Base-by-base conservation (phyloP, 1,140 invertebrate genomes). In the Zaprionus capensis region DNA sequence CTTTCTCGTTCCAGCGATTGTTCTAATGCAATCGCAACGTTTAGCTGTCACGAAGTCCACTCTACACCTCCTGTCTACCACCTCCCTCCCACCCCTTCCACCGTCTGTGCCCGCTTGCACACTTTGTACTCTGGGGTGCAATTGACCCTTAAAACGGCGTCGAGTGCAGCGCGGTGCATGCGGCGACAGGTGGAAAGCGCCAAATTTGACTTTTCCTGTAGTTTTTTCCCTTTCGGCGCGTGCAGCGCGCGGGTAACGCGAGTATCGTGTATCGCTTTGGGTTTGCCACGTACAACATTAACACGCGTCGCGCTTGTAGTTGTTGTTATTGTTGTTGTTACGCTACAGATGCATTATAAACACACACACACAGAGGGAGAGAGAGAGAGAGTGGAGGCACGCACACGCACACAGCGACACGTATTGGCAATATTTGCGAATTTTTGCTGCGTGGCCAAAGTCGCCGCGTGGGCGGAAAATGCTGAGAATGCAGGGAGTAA, bases 381-480 rank as follows among this genome's bases (percentile, higher is more conserved):
- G 38, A 15, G 15, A 6, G 41, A n/a, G 38, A 2, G 46, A 4
- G 14, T 41, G 38, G 38, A 65, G 26, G 61, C 56, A 38, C 24
- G 51, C 31, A 58, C 31, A 58, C 24, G 70, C 38, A 71, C 22
- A 76, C 34, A 38, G 34, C 26, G 38, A 61, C 75, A 78, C 71
- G 59, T 78, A 69, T 17, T 66, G 53, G 65, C 64, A 69, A 78
- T 78, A 78, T 78, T 77, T 77, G 75, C 64, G 64, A 71, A 49
- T 56, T 76, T 67, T 36, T n/a, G 46, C 17, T 62, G 56, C 15
- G 56, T 46, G 62, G 62, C 26, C 55, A 22, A 20, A 17, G 58
- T 51, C 20, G 20, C 20, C 22, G 24, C 46, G 20, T 20, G 56
- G 61, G 36, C 55, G 28, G n/a, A 5, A 11, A 9, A 24, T 34